Conservation (phyloP, 2,113 vertebrate genomes). For the Chionodraco myersi region DNA sequence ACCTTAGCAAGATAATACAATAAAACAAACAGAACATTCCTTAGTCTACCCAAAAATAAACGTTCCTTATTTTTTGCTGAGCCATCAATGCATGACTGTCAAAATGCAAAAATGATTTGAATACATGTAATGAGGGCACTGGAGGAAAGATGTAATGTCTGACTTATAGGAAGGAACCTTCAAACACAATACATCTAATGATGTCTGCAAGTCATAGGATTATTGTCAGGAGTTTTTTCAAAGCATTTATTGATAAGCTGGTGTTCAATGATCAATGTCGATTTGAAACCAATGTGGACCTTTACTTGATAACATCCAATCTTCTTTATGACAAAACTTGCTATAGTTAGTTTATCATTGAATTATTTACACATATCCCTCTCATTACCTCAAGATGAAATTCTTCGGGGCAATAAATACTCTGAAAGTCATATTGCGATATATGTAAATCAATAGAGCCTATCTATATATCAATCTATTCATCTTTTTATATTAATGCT, state of each 20-base stretch:
- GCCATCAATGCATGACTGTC: slow-evolving; percentile 17
- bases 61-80: slow-evolving; percentile 13
- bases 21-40: background rate
- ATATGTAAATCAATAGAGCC: too few species aligned
- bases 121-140: slow-evolving; percentile 7
- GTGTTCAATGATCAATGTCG: too few species aligned
- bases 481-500: background rate
- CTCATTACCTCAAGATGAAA: too few species aligned
- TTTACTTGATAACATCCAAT: too few species aligned
- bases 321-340: too few species aligned
- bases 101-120: slow-evolving; percentile 1
- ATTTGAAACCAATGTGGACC: too few species aligned
- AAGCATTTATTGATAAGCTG: slow-evolving; percentile 2
- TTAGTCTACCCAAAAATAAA: slow-evolving; percentile 13
- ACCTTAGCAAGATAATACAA: background rate
- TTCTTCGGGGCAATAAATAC: too few species aligned
- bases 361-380: too few species aligned
- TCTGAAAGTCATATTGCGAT: too few species aligned
- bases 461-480: too few species aligned
- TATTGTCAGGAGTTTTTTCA: background rate
- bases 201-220: background rate
- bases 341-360: too few species aligned
- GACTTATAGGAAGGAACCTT: slow-evolving; percentile 15
- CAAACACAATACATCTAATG: background rate
- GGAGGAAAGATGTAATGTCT: slow-evolving; percentile 20